phyloP scores from a whole-genome alignment of 2,113 vertebrate genomes.

The Gila orcuttii region DNA sequence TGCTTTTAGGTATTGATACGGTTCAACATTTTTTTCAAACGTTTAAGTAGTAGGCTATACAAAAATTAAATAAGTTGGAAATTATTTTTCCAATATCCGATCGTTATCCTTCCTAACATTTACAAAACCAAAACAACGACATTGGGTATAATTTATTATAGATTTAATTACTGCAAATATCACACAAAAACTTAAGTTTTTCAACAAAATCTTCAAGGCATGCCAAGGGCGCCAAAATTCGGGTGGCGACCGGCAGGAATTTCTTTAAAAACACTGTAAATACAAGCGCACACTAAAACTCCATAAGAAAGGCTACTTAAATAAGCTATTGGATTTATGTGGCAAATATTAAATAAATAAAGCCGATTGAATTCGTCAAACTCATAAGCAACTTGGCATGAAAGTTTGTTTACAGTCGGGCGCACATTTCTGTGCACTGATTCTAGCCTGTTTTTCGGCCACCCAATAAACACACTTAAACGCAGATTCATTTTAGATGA shows the following conservation, averaged over 20 bases:
- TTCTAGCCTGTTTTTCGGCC: not conserved
- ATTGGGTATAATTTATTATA: not conserved
- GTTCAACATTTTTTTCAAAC: not conserved
- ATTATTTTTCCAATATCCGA: not conserved
- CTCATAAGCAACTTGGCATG: not conserved
- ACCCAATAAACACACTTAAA: not conserved
- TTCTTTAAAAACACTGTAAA: not conserved
- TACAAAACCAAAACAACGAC: not conserved
- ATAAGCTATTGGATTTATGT: not conserved
- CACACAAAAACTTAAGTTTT: not conserved
- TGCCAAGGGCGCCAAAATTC: not conserved
- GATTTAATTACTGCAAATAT: not conserved
- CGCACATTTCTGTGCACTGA: not conserved
- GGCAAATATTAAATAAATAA: not conserved
- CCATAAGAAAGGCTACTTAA: not conserved
- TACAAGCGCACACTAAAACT: not conserved
- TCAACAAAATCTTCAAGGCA: not conserved
- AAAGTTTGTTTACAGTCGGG: slow-evolving; percentile 1
- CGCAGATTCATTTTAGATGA: not conserved
- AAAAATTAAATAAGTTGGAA: not conserved
- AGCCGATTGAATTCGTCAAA: not conserved
- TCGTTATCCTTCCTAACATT: not conserved
- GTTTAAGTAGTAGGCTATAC: not conserved
- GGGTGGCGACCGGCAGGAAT: not conserved
- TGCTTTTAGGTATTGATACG: not conserved